Evolutionary conservation across 2,113 vertebrate genomes (phyloP), one percentile per base, ranked within the genome.

Genomic region (Oxyura jamaicensis): DNA sequence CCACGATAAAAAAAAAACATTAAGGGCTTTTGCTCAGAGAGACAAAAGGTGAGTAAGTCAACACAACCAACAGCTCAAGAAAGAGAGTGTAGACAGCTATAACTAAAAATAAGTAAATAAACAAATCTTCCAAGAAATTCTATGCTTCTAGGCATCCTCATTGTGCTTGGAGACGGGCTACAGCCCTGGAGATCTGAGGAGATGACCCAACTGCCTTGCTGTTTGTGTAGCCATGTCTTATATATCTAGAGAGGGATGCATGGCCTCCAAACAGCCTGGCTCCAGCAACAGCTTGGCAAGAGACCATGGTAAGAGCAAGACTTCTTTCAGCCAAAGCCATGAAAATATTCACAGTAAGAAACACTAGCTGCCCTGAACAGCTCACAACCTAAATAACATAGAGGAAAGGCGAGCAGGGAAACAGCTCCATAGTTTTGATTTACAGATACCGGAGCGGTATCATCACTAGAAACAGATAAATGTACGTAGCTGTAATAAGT

Each of bases 361-460:
- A 33, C n/a, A 56, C 1, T 0, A 6, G n/a, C 13, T 94, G 79
- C 63, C 79, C 84, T 39, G 41, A 83, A 4, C 55, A 46, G n/a
- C 66, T 79, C 3, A 4, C 72, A 71, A 1, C 28, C 66, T 36
- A 56, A 19, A 6, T 10, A 42, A 0, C 1, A 2, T 1, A 21
- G 58, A 26, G 25, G 25, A 36, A 20, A 55, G 35, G 33, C 81
- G 44, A 63, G 5, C 69, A n/a, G 44, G 36, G 53, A n/a, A 79
- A 69, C 35, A 53, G 58, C 62, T 53, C 77, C 12, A 3, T 0
- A 0, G 13, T 3, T 44, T 33, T 36, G 39, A 6, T 36, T 11
- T 69, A 39, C 26, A 62, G 72, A 46, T 25, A 11, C 0, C 0
- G 23, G 10, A 17, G 25, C 22, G 62, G 6, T 2, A 8, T 35